Conservation (phyloP, 2,888 invertebrate species). For the Oasisia sp. region DNA sequence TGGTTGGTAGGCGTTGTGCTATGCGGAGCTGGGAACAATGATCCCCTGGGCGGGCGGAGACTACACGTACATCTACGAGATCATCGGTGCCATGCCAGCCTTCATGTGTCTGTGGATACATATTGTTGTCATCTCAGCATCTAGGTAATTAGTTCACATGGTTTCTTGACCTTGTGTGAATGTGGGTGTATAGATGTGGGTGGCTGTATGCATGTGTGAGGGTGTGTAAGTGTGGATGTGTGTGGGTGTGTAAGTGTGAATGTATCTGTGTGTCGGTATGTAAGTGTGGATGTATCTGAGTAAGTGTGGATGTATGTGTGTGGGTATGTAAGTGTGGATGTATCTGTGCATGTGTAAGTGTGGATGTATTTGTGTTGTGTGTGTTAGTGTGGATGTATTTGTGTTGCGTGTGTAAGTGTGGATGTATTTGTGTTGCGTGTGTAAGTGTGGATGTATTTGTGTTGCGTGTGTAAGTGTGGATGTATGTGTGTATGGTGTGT, state of each 20-base stretch:
- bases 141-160: slow-evolving; percentile 23
- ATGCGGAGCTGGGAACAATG: slow-evolving; percentile 37
- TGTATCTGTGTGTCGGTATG: too few relatives aligned
- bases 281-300: too few relatives aligned
- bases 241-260: too few relatives aligned
- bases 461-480: too few relatives aligned
- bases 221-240: too few relatives aligned
- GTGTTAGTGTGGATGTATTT: background rate
- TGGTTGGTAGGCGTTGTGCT: slow-evolving; percentile 35
- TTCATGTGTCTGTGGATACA: slow-evolving; percentile 33
- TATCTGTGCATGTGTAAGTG: background rate
- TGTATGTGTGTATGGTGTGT: too few relatives aligned
- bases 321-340: background rate
- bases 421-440: background rate
- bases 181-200: background rate
- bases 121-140: slow-evolving; percentile 30
- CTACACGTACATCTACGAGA: slow-evolving; percentile 39
- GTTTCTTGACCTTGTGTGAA: too few relatives aligned
- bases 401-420: background rate
- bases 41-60: slow-evolving; percentile 40
- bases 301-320: background rate
- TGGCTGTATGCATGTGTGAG: background rate
- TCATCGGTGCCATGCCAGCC: slow-evolving; percentile 38
- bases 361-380: background rate
- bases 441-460: too few relatives aligned